phyloP scores from a whole-genome alignment of 2,113 vertebrate genomes.

The Amazona guildingii region DNA sequence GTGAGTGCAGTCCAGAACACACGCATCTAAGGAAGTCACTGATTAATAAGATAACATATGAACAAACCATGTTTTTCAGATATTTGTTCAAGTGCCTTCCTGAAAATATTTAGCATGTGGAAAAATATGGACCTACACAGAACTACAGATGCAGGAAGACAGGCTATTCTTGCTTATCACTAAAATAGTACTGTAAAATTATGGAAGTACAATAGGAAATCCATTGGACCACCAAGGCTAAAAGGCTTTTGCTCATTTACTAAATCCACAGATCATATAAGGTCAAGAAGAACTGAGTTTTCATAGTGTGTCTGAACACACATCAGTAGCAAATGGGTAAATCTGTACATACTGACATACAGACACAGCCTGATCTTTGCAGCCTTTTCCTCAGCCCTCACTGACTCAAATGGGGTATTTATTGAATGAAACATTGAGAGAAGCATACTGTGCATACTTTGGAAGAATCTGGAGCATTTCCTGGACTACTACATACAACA shows the following conservation, averaged over 20 bases:
- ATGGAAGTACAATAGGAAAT: slow-evolving; percentile 41
- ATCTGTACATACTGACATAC: neutral
- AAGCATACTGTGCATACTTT: neutral
- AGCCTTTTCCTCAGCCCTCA: neutral
- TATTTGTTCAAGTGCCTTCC: slow-evolving; percentile 61
- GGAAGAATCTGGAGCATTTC: slow-evolving; percentile 52
- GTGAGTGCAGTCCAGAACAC: neutral
- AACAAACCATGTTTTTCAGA: slow-evolving; percentile 52
- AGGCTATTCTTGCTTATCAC: slow-evolving; percentile 44
- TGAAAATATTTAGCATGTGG: slow-evolving; percentile 45
- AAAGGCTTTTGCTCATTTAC: slow-evolving; percentile 14
- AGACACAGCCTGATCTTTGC: neutral
- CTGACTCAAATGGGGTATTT: neutral
- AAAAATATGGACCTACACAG: slow-evolving; percentile 43
- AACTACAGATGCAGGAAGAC: slow-evolving; percentile 27
- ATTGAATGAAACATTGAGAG: neutral
- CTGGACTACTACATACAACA: neutral
- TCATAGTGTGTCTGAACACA: neutral
- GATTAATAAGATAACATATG: slow-evolving; percentile 55
- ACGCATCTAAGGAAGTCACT: neutral
- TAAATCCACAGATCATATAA: slow-evolving; percentile 28
- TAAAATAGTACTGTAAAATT: neutral
- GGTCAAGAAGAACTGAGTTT: neutral
- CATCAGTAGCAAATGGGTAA: accelerated
- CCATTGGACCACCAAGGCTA: neutral